Conservation (phyloP, 2,113 vertebrate species). For the Pelodiscus sinensis region DNA sequence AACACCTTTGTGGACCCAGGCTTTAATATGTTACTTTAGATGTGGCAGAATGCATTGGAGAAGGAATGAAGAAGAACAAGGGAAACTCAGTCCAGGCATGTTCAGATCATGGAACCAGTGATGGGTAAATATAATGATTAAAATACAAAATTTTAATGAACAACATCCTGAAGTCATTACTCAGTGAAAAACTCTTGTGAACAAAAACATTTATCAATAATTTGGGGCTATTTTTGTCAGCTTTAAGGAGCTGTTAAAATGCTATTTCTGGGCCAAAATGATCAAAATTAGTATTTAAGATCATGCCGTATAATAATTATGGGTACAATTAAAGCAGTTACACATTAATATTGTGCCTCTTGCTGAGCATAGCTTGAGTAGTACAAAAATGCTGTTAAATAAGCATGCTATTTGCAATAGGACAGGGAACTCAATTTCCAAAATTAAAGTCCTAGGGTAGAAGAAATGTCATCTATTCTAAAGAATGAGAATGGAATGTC, state of each 20-base stretch:
- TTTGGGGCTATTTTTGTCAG: background rate
- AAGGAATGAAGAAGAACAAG: background rate
- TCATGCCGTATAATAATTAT: background rate
- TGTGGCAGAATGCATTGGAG: background rate
- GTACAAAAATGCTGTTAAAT: background rate
- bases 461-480: background rate
- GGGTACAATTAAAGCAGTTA: background rate
- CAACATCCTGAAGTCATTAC: background rate
- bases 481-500: slow-evolving; percentile 4
- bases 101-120: background rate
- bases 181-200: background rate
- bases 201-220: background rate
- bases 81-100: background rate
- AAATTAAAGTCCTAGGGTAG: slow-evolving; percentile 3
- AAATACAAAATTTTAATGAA: background rate
- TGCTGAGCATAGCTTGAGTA: background rate
- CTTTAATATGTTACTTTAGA: background rate
- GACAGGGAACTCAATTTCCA: background rate
- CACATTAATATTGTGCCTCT: background rate
- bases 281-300: background rate
- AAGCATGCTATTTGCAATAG: background rate
- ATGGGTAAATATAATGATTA: background rate
- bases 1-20: too few relatives aligned
- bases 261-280: background rate
- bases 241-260: background rate